Evolutionary conservation across 2,113 vertebrate genomes (phyloP).

Genomic region (Sula dactylatra): DNA sequence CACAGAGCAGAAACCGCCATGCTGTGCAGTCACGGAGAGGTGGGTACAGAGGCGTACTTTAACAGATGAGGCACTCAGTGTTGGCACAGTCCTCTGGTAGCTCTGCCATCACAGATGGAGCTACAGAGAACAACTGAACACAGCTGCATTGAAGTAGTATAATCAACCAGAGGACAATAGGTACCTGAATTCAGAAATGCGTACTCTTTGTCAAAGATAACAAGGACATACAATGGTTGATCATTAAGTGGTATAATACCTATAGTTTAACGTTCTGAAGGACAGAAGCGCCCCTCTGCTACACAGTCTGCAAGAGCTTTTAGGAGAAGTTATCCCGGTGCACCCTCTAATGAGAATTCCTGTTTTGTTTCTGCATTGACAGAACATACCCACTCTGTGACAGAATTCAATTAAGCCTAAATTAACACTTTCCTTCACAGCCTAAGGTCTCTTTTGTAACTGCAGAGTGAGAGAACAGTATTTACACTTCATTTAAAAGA

Average conservation of each 20-base stretch:
- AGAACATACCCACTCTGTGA: neutral
- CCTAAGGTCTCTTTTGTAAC: neutral
- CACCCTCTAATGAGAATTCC: neutral
- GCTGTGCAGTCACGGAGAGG: neutral
- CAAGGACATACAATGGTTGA: neutral
- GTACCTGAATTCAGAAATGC: neutral
- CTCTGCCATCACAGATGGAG: neutral
- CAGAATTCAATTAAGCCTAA: neutral
- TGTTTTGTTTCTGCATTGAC: neutral
- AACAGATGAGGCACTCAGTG: neutral
- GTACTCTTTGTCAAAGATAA: neutral
- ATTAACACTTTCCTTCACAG: neutral
- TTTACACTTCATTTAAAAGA: neutral
- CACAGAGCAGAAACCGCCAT: neutral
- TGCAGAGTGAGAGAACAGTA: neutral
- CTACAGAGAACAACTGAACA: neutral
- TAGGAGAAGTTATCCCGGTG: neutral
- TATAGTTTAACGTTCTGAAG: neutral
- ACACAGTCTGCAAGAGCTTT: neutral
- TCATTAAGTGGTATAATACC: neutral
- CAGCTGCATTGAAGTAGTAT: neutral
- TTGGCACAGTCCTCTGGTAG: neutral
- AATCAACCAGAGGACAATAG: neutral
- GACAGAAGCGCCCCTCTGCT: neutral
- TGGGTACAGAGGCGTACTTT: fast-evolving